Percentiles rank a stretch among this genome's conserved stretches.
phyloP scores from a whole-genome alignment of 2,888 invertebrate genomes.

The Apoda limacodes region DNA sequence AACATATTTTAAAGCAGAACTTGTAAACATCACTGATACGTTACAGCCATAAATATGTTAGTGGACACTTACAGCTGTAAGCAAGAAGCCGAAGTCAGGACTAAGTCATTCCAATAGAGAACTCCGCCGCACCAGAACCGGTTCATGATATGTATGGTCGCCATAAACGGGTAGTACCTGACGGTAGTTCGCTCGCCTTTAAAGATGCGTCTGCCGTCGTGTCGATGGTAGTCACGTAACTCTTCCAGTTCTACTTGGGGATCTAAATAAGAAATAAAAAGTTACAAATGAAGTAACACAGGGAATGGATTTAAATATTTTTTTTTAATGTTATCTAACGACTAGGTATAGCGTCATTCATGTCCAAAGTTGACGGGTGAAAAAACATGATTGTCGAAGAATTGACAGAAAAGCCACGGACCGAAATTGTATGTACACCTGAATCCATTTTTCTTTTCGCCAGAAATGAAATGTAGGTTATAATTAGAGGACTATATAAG shows the following conservation, averaged over 20 bases:
- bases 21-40: background rate
- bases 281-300: background rate
- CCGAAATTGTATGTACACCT: too few species aligned
- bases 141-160: conserved; percentile 49
- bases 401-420: too few species aligned
- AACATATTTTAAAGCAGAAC: conserved; percentile 1
- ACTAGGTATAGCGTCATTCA: background rate
- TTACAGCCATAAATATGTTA: too few species aligned
- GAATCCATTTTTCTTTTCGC: too few species aligned
- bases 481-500: too few species aligned
- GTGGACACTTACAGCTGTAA: conserved; percentile 44
- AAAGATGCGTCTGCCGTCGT: conserved; percentile 41
- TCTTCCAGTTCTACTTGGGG: conserved; percentile 46
- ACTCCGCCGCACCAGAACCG: conserved; percentile 57
- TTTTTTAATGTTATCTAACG: background rate
- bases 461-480: too few species aligned
- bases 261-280: conserved; percentile 26
- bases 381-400: too few species aligned
- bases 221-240: conserved; percentile 33
- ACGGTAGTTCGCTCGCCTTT: conserved; percentile 45
- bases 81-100: conserved; percentile 52
- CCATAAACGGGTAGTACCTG: conserved; percentile 51
- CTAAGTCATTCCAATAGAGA: conserved; percentile 42
- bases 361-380: too few species aligned
- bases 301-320: background rate